phyloP scores from a whole-genome alignment of 2,797 vertebrate genomes.

The Catharus ustulatus region DNA sequence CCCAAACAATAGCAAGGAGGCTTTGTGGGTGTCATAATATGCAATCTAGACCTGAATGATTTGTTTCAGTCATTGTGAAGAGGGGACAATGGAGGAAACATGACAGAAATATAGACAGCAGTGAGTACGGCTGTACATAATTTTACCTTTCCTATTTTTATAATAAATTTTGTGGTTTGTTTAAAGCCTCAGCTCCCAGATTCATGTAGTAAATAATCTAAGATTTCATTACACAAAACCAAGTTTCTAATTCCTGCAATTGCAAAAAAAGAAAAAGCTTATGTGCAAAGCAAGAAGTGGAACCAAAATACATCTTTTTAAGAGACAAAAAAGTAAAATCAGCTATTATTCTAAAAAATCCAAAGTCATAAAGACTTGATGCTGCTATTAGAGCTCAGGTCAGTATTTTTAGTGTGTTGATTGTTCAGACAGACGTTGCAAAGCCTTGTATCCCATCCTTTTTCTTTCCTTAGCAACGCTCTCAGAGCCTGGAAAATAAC shows the following conservation, averaged over 20 bases:
- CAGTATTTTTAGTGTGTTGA: fast-evolving
- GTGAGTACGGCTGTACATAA: not conserved
- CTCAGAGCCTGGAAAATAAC: not conserved
- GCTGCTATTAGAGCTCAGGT: not conserved
- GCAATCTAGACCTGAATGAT: not conserved
- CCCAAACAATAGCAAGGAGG: conserved; percentile 3
- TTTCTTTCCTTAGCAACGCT: not conserved
- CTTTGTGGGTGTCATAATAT: not conserved
- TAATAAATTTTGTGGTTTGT: conserved; percentile 7
- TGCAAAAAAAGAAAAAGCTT: not conserved
- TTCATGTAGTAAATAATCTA: not conserved
- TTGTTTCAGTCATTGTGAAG: conserved; percentile 7
- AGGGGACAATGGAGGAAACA: not conserved
- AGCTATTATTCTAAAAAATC: not conserved
- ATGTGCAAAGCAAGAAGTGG: not conserved
- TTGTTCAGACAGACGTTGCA: not conserved
- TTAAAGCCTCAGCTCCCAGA: not conserved
- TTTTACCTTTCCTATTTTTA: not conserved
- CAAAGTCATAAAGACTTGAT: not conserved
- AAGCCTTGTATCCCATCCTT: not conserved
- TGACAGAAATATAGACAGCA: not conserved
- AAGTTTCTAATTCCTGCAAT: not conserved
- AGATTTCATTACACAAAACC: not conserved
- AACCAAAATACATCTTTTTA: not conserved
- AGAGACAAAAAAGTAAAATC: not conserved